Evolutionary conservation across 2,888 invertebrate genomes (phyloP), one percentile per base, ranked within the genome.

Genomic region (Tetropium fuscum): DNA sequence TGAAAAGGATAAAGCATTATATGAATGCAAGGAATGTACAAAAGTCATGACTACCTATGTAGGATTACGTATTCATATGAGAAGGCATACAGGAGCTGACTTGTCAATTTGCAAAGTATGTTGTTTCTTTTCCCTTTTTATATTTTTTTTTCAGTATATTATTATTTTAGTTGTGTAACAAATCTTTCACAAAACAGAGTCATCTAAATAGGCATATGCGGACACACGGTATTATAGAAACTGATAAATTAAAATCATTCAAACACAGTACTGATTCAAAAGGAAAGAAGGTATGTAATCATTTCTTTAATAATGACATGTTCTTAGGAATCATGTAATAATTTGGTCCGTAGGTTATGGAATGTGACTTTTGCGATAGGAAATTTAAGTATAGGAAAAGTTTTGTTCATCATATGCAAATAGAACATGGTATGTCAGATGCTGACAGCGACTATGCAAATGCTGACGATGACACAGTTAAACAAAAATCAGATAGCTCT

Each of bases 81-180:
- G 89, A 0, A 83, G 88, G 0, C 89, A 90, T 66, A 89, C 88
- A 0, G 89, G 89, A 4, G 53, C 72, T 16, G 74, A 77, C 68
- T 58, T 78, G 45, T 67, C 72, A 11, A 64, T 65, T 18, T 79
- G 79, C 45, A 70, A 73, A 64, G 80, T 80, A 72, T 70, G 51
- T 51, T 20, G 7, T 10, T 45, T 8, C 18, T 15, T 18, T 27
- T 30, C 36, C 18, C n/a, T 7, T 49, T 16, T 45, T 27, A 13
- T 34, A 20, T n/a, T 22, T 56, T 22, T 32, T 15, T 34, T 30
- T 25, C 2, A 7, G n/a, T 32, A 34, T 10, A 6, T 10, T 19
- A 11, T 47, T 32, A 18, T 51, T 72, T 48, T 61, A 80, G 80
- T 64, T 76, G 16, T 81, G 81, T 63, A 73, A 75, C 22, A 81